Percentiles rank a stretch among this genome's conserved stretches.
Evolutionary conservation across 2,797 vertebrate species (phyloP).

Genomic region (Phrynocephalus forsythii): DNA sequence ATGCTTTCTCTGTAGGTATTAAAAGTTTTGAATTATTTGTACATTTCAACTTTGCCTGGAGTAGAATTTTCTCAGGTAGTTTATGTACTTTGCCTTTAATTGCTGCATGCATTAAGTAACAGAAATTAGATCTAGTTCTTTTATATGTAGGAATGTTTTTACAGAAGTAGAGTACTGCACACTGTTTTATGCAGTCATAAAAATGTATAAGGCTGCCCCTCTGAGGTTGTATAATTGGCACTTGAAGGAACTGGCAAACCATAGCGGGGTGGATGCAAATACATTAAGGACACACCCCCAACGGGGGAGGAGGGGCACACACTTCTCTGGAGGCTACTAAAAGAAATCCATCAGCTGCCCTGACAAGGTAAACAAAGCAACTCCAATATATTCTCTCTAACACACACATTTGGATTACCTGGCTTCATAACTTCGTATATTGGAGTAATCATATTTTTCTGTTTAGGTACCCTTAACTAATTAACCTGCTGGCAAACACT

Average conservation of each 20-base stretch:
- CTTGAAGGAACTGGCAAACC: not conserved
- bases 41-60: slow-evolving; percentile 58
- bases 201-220: not conserved
- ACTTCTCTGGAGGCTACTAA: not conserved
- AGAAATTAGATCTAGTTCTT: slow-evolving; percentile 10
- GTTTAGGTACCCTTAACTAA: not conserved
- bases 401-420: not conserved
- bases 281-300: too few relatives aligned
- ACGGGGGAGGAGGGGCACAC: too few relatives aligned
- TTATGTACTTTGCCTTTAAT: slow-evolving; percentile 42
- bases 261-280: not conserved
- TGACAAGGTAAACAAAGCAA: not conserved
- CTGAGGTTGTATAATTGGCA: not conserved
- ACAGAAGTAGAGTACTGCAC: not conserved
- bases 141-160: not conserved
- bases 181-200: not conserved
- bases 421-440: not conserved
- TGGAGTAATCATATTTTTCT: not conserved
- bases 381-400: not conserved
- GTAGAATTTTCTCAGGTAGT: slow-evolving; percentile 58
- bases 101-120: slow-evolving; percentile 54
- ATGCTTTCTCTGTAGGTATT: slow-evolving; percentile 51
- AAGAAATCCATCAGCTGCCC: not conserved
- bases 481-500: not conserved
- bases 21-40: slow-evolving; percentile 47